Base-by-base conservation (phyloP, 2,888 invertebrate species). In the Tridacna crocea region DNA sequence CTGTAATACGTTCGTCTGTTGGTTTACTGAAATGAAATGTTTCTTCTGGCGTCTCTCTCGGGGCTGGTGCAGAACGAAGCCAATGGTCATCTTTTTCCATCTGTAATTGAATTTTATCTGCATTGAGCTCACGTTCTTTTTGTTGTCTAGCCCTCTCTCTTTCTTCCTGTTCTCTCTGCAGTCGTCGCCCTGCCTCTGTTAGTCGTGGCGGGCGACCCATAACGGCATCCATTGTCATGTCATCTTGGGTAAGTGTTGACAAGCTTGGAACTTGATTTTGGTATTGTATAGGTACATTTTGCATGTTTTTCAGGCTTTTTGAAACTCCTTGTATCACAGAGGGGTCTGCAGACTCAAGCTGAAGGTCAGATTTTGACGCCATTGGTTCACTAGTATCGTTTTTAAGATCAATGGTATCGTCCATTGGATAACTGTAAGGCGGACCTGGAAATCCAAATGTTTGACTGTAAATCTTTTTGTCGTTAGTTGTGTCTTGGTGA, bases 191-290 rank as follows among this genome's bases (percentile, higher is more conserved):
- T 2, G 70, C 55, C 15, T 27, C 26, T 22, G 22, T 70, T 24
- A 51, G 22, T 60, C 60, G 36, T 15, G 74, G 74, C 46, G 60
- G 61, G 8, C 74, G 27, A 22, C 74, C 60, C 61, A 61, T 61
- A 19, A 47, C 61, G 1, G 74, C 74, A 63, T 74, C 74, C 24
- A 74, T 19, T 0, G 61, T 74, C 74, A 74, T 47, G 47, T 74
- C 74, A 47, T 74, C 74, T 22, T 60, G 60, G 10, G 74, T 61
- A 47, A 74, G 47, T 13, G 74, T 74, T 47, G 70, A 70, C 51
- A 70, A 22, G 26, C 70, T 70, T 3, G 36, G 66, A 26, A 26
- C 24, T 36, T 36, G 36, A 36, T 36, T 2, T 36, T 36, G 36
- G 36, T 36, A 36, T 36, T 36, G 36, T 36, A 36, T 8, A 4